Conservation (phyloP, 2,113 vertebrate species). For the Forbesichthys agassizii region DNA sequence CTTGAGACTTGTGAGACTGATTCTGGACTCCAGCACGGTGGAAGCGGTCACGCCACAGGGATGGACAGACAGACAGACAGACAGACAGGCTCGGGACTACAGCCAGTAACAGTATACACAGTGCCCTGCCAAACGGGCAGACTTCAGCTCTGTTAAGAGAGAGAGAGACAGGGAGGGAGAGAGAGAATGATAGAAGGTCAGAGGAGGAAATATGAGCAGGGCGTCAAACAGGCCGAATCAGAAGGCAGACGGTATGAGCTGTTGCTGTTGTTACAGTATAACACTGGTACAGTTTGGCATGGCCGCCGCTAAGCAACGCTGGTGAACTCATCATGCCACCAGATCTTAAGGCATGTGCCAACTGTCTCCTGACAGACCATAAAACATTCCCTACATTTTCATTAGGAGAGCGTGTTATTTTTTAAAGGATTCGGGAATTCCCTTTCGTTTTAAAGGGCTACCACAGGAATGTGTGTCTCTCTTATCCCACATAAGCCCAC, state of each 20-base stretch:
- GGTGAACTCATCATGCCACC: constrained; percentile 38
- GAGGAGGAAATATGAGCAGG: constrained; percentile 21
- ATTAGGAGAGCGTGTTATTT: constrained; percentile 65
- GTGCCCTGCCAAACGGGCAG: too few species aligned
- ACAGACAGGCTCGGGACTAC: too few species aligned
- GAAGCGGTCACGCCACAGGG: too few species aligned
- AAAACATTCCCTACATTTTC: constrained; percentile 72
- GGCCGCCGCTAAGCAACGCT: constrained; percentile 34
- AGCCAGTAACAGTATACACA: too few species aligned
- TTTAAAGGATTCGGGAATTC: constrained; percentile 67
- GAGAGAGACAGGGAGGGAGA: too few species aligned
- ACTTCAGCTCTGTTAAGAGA: too few species aligned
- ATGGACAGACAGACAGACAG: too few species aligned
- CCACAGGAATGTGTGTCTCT: constrained; percentile 86
- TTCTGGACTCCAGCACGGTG: too few species aligned
- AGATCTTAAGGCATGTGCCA: constrained; percentile 36
- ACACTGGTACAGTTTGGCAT: constrained; percentile 37
- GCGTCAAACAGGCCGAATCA: constrained; percentile 28
- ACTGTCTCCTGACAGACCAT: constrained; percentile 60
- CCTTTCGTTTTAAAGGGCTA: constrained; percentile 80
- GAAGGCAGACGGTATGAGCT: constrained; percentile 6
- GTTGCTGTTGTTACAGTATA: constrained; percentile 24
- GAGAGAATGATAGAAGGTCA: constrained; percentile 17
- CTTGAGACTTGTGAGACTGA: too few species aligned
- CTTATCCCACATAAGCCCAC: constrained; percentile 60